A percentile compares a stretch with the other conserved stretches of the same genome.
Conservation (phyloP, 1,140 invertebrate genomes). For the Leptonema lineaticorne region DNA sequence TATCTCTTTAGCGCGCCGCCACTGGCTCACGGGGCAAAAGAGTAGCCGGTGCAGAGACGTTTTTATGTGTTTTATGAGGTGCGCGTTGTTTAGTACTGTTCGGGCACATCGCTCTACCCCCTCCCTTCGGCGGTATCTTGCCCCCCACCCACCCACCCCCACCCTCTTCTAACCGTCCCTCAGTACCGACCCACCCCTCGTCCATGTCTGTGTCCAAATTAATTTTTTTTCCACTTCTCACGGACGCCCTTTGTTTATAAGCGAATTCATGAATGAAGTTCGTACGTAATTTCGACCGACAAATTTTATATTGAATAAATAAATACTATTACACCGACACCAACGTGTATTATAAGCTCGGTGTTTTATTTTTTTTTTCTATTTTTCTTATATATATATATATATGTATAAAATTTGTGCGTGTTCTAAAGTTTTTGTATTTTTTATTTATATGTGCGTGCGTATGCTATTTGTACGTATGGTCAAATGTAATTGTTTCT, state of each 20-base stretch:
- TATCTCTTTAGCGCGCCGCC: conserved; percentile 1
- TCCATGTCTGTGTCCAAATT: conserved; percentile 26
- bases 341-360: not conserved
- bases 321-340: not conserved
- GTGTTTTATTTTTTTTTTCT: not conserved
- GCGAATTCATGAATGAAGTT: conserved; percentile 1
- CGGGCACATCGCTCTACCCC: conserved; percentile 33
- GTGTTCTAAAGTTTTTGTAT: no score
- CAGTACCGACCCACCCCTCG: not conserved
- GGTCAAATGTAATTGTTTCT: conserved; percentile 17
- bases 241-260: not conserved
- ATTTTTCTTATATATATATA: no score
- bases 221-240: conserved; percentile 26
- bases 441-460: no score
- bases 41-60: conserved; percentile 37
- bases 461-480: no score
- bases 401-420: no score
- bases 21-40: conserved; percentile 18
- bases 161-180: not conserved
- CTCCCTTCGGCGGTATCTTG: no score
- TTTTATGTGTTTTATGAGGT: conserved; percentile 42
- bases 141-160: no score
- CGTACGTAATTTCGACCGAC: not conserved
- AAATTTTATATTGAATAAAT: conserved; percentile 3
- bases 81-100: conserved; percentile 36